Conservation (phyloP, 1,140 invertebrate species). For the Arctopsyche grandis region DNA sequence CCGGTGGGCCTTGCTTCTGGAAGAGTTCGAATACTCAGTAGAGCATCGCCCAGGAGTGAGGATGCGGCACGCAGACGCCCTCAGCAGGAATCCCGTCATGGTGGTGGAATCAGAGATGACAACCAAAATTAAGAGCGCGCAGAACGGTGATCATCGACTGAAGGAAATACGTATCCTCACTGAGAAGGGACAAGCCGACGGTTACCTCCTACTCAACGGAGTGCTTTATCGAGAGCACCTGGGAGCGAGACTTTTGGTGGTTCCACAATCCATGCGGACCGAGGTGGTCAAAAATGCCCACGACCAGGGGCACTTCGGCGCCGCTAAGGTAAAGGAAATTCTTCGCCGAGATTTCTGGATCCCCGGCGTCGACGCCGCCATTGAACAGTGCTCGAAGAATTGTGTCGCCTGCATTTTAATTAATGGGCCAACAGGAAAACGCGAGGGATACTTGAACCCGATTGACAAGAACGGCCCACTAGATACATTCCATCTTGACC, state of each 20-base stretch:
- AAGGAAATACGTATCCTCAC: too few species aligned
- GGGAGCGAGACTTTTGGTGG: too few species aligned
- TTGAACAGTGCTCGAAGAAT: too few species aligned
- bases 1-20: background rate
- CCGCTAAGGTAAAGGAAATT: too few species aligned
- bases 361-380: too few species aligned
- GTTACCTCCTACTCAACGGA: too few species aligned
- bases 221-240: too few species aligned
- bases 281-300: background rate
- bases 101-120: background rate
- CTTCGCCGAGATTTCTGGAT: too few species aligned
- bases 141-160: background rate
- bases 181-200: too few species aligned
- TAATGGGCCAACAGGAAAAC: too few species aligned
- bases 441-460: background rate
- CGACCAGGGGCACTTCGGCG: background rate
- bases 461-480: background rate
- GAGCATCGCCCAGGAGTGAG: background rate
- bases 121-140: background rate
- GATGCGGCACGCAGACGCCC: background rate
- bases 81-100: background rate
- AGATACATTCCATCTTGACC: background rate
- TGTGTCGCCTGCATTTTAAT: too few species aligned
- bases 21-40: background rate
- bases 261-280: background rate